Base-by-base conservation (phyloP, 2,888 invertebrate species). In the Papilio protenor region DNA sequence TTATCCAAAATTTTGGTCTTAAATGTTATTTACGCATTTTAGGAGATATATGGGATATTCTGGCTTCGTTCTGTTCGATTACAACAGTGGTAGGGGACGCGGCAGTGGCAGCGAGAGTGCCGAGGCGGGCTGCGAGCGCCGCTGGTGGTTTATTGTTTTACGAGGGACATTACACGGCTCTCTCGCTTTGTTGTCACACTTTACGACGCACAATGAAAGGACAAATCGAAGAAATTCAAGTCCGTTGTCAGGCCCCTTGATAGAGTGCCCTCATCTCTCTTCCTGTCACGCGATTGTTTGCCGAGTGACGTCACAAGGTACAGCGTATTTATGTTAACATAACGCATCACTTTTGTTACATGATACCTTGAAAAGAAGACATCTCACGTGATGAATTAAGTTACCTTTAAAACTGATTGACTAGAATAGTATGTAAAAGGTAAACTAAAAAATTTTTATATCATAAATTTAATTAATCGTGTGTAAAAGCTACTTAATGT, bases 71-170 rank as follows among this genome's bases (percentile, higher is more conserved):
- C 12, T 47, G 2, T 47, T 47, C 47, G 47, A 0, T 47, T 12
- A 14, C 52, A 16, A 16, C 18, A 18, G 55, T n/a, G 21, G 57
- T 11, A 3, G 10, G 11, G 10, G 57, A n/a, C 11, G 11, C 21
- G 10, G 33, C 47, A 47, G 33, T 14, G 16, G 61, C 18, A 14
- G 61, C 6, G 47, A 8, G 47, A 47, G 47, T 11, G 11, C 47
- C 47, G 47, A 14, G 14, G 14, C 14, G 18, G n/a, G 40, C 33
- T 82, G 82, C 81, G 84, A 80, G 49, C 80, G 83, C 87, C 80
- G 86, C 91, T 92, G 92, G 92, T 90, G 92, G 92, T 93, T 93
- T 92, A 92, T 93, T 91, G 92, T 93, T 92, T 92, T 92, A 92
- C 85, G 85, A 86, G 83, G 82, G 82, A 83, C 85, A 90, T 91